phyloP scores from a whole-genome alignment of 1,140 invertebrate species.

The Euura lappo region DNA sequence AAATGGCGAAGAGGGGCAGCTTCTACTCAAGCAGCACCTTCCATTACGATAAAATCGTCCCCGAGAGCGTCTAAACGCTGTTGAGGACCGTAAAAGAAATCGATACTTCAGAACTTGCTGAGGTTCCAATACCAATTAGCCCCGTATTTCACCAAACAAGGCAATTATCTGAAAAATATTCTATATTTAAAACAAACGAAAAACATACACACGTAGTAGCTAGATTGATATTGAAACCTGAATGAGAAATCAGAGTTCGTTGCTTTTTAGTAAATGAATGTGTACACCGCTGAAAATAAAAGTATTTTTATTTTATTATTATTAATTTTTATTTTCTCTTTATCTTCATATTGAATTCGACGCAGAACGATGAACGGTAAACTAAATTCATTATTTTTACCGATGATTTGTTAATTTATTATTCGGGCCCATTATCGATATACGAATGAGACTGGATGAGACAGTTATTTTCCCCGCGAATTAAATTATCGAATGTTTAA shows the following conservation, averaged over 20 bases:
- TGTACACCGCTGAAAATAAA: background rate
- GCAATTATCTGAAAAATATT: conserved; percentile 10
- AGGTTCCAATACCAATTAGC: background rate
- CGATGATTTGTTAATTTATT: too few species aligned
- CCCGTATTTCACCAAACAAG: background rate
- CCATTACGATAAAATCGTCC: conserved; percentile 69
- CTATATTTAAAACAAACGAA: background rate
- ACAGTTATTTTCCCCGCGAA: too few species aligned
- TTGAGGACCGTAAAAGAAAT: conserved; percentile 53
- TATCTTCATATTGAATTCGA: too few species aligned
- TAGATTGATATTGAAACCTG: background rate
- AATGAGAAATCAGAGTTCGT: background rate
- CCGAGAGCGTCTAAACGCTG: conserved; percentile 64
- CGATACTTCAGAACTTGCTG: background rate
- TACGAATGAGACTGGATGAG: too few species aligned
- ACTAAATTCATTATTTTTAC: too few species aligned
- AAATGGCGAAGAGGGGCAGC: conserved; percentile 62
- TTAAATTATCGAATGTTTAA: too few species aligned
- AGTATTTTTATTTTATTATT: too few species aligned
- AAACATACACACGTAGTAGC: background rate
- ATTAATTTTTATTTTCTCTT: too few species aligned
- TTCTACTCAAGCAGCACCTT: conserved; percentile 69
- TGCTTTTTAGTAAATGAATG: background rate
- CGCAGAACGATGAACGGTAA: too few species aligned
- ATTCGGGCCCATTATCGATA: too few species aligned